Conservation (phyloP, 2,888 invertebrate genomes). For the Leptopilina drosophilae region DNA sequence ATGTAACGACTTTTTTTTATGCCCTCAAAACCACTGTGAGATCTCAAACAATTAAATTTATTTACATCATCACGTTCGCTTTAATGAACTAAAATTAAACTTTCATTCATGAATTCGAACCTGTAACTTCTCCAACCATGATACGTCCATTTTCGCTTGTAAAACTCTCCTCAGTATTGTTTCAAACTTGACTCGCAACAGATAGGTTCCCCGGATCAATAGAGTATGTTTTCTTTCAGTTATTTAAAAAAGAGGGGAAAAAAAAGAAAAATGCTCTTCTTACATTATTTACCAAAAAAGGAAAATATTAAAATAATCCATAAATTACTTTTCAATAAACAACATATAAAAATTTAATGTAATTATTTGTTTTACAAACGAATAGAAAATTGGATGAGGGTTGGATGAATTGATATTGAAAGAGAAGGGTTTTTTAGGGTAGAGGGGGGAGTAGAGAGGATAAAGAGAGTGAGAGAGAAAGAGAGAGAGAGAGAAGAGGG, state of each 20-base stretch:
- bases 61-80: too few relatives aligned
- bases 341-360: neutral
- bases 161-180: conserved; percentile 1
- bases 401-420: conserved; percentile 6
- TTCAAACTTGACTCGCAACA: conserved; percentile 9
- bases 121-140: neutral
- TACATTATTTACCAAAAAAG: neutral
- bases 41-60: too few relatives aligned
- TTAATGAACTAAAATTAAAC: neutral
- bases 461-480: neutral
- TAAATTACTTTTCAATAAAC: neutral
- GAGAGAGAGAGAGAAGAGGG: neutral
- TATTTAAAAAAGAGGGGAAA: neutral
- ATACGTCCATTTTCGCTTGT: neutral
- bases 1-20: too few relatives aligned
- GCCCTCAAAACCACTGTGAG: too few relatives aligned
- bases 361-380: conserved; percentile 5
- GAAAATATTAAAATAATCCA: neutral
- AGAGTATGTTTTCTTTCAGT: conserved; percentile 13
- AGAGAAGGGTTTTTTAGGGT: neutral
- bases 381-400: neutral
- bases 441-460: neutral
- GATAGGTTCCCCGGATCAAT: conserved; percentile 15
- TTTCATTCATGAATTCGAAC: neutral
- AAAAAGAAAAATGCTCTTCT: neutral